phyloP scores from a whole-genome alignment of 2,797 vertebrate genomes.

The Xenopus petersii region DNA sequence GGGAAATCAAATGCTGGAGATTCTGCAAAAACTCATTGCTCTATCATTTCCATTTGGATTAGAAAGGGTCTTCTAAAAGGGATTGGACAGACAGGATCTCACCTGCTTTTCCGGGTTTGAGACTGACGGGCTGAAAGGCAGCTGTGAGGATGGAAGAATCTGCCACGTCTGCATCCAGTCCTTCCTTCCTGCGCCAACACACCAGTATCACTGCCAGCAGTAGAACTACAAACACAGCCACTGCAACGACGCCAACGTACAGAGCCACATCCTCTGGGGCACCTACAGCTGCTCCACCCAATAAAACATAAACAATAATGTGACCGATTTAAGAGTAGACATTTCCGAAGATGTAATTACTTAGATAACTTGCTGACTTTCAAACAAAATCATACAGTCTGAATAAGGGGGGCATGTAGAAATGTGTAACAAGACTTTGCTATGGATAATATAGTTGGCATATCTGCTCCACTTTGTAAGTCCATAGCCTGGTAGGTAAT shows the following conservation, averaged over 20 bases:
- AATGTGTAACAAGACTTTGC: no score
- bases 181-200: conserved; percentile 91
- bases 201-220: conserved; percentile 88
- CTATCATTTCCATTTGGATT: no score
- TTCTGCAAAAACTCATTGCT: no score
- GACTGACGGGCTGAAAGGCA: conserved; percentile 97
- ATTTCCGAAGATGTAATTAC: neutral
- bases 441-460: no score
- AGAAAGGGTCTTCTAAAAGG: no score
- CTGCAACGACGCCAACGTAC: conserved; percentile 89
- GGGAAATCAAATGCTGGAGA: neutral
- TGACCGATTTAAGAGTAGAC: conserved; percentile 1
- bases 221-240: conserved; percentile 88
- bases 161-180: conserved; percentile 88
- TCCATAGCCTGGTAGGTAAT: no score
- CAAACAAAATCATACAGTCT: no score
- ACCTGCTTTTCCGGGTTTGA: conserved; percentile 98
- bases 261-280: conserved; percentile 89
- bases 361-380: neutral
- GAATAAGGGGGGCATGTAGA: no score
- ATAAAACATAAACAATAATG: conserved; percentile 18
- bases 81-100: conserved; percentile 52
- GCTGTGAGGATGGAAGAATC: conserved; percentile 97
- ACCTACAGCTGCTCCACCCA: conserved; percentile 65
- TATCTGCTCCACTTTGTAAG: no score